These are phyloP conservation scores for Rhinichthys klamathensis DNA, from an alignment of 2,113 vertebrate genomes.

Conservation along the genomic window DNA sequence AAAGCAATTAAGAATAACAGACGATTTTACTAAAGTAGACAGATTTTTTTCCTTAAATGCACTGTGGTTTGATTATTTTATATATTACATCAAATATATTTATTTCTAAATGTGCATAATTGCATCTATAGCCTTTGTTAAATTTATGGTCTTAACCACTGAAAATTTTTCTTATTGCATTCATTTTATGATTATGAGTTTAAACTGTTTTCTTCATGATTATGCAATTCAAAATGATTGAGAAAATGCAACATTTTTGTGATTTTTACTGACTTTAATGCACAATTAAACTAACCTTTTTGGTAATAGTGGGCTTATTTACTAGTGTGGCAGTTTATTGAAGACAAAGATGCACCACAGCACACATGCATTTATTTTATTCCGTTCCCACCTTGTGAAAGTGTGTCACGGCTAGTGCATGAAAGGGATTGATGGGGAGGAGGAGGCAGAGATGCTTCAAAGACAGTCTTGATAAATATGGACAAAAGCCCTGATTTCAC, in stretches of 20 bases:
- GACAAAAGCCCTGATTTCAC: conserved; percentile 49
- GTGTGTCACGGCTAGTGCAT: background rate
- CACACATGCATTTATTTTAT: background rate
- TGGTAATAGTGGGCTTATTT: background rate
- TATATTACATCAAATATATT: background rate
- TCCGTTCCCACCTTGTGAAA: background rate
- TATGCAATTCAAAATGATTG: background rate
- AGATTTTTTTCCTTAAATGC: background rate
- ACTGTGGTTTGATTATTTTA: background rate
- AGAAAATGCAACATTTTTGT: background rate
- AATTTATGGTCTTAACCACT: background rate
- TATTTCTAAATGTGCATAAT: background rate
- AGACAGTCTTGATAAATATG: conserved; percentile 74
- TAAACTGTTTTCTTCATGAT: background rate
- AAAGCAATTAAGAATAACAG: background rate
- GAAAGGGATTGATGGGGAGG: background rate
- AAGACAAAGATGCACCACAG: background rate
- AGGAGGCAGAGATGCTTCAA: conserved; percentile 45
- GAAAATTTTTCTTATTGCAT: background rate
- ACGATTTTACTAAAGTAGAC: background rate
- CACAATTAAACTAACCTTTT: background rate
- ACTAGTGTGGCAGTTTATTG: background rate
- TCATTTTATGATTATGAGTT: background rate
- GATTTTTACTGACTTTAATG: background rate
- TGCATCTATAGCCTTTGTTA: background rate